Evolutionary conservation across 53 echinoderm and acorn worm species (phyloP).

Genomic region (Apostichopus leukothele): DNA sequence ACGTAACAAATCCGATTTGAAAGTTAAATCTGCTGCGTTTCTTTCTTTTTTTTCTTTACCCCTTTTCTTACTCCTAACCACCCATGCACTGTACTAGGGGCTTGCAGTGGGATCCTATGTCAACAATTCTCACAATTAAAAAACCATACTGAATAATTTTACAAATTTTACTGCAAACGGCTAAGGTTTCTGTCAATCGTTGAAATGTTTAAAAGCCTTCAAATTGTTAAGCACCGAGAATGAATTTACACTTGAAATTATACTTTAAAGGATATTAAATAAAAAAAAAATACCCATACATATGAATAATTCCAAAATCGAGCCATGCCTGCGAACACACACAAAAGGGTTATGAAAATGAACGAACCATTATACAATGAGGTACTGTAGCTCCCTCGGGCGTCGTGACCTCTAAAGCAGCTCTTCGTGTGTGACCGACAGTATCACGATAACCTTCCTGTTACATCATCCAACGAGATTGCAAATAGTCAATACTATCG

Average conservation of each 20-base stretch:
- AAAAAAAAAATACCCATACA: neutral
- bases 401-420: too few relatives aligned
- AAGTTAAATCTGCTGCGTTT: neutral
- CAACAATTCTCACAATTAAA: neutral
- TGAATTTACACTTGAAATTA: neutral
- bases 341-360: too few relatives aligned
- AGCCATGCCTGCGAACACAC: neutral
- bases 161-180: neutral
- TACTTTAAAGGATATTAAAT: neutral
- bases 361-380: too few relatives aligned
- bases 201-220: neutral
- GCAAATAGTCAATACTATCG: too few relatives aligned
- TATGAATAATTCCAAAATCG: conserved; percentile 11
- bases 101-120: neutral
- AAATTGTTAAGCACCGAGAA: neutral
- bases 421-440: too few relatives aligned
- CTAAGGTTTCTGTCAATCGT: neutral
- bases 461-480: too few relatives aligned
- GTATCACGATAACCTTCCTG: too few relatives aligned
- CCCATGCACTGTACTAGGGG: conserved; percentile 2
- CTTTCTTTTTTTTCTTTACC: neutral
- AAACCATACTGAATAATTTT: neutral
- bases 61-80: neutral
- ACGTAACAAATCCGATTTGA: neutral
- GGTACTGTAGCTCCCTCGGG: too few relatives aligned